Base-by-base conservation (phyloP, 2,888 invertebrate species). In the Eupithecia inturbata region DNA sequence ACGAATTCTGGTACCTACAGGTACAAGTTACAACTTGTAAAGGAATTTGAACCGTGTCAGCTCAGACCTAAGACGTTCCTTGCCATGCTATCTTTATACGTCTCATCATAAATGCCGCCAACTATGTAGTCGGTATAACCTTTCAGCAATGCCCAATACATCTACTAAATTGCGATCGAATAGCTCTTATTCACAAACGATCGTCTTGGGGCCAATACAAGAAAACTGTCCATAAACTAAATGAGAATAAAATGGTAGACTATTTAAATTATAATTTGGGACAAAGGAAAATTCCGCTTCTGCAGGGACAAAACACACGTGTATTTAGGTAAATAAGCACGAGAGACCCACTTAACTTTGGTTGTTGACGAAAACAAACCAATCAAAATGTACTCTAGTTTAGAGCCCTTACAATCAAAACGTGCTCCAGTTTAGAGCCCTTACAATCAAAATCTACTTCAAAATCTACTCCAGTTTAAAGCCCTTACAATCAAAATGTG, bases 161-260 rank as follows among this genome's bases (percentile, higher is more conserved):
- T 66, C 33, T 39, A 36, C 22, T 22, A 66, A 26, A 66, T 66
- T 39, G 66, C 66, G 36, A 66, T 66, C 39, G 14, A 22, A 66
- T 22, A 12, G 36, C 26, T 22, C 36, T 0, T 41, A 14, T 7
- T 14, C 60, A 28, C 39, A 39, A 39, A 41, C 39, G 14, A 39
- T 14, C 22, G 39, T 16, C 26, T 22, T 16, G 66, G 66, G 66
- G 57, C 57, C 57, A 26, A 57, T 57, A 57, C 14, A 3, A 53
- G 10, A 22, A 22, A 57, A 57, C 57, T 57, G 12, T 22, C 57
- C 12, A 53, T 3, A 22, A n/a, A 22, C 53, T 22, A 53, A 22
- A 53, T 53, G 22, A 12, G 14, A 3, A 26, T 57, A 26, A 57
- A 57, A 57, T 57, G 57, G 26, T 26, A 9, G 26, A 57, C 57